Percentiles rank a stretch among this genome's conserved stretches.
These are phyloP conservation scores for Pelobates fuscus DNA, from an alignment of 2,113 vertebrate species.

Conservation along the genomic window DNA sequence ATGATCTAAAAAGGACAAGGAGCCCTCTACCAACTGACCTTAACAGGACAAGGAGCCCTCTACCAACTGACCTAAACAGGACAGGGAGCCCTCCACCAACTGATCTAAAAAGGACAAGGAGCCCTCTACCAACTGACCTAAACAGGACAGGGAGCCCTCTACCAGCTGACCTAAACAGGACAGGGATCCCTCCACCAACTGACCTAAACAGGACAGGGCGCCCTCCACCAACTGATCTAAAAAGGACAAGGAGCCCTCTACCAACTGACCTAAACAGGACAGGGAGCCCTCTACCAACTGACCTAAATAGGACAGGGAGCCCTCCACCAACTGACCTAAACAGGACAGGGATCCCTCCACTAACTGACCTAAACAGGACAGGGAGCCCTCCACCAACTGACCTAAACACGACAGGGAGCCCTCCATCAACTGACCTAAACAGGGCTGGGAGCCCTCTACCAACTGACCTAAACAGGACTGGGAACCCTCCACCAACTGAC, in stretches of 20 bases:
- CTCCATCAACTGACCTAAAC: not conserved
- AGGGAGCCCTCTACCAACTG: no score
- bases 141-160: not conserved
- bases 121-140: not conserved
- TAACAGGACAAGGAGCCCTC: not conserved
- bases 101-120: not conserved
- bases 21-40: not conserved
- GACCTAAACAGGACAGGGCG: constrained; percentile 2
- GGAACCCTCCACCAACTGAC: not conserved
- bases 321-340: no score
- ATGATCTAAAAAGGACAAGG: not conserved
- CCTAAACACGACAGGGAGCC: not conserved
- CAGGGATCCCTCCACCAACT: not conserved
- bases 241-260: no score
- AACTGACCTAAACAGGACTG: not conserved
- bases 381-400: not conserved
- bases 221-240: not conserved
- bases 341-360: no score
- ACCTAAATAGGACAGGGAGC: no score
- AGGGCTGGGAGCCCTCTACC: not conserved
- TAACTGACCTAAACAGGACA: not conserved
- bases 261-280: no score
- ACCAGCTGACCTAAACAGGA: constrained; percentile 15
- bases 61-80: not conserved
- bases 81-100: not conserved